Conservation (phyloP, 2,113 vertebrate species). For the Guaruba guarouba region DNA sequence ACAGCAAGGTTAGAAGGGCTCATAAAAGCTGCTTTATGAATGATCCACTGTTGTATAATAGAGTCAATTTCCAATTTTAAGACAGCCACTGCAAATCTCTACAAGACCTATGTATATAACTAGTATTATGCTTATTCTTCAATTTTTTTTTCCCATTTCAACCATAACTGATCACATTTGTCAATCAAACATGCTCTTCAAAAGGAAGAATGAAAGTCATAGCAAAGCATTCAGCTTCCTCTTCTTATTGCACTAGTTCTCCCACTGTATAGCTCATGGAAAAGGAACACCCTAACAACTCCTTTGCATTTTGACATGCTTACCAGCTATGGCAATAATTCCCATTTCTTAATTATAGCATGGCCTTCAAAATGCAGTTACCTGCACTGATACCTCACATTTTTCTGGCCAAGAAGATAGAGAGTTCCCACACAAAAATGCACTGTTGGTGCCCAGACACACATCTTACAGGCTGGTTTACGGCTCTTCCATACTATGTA, state of each 20-base stretch:
- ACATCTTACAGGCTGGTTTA: neutral
- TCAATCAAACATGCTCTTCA: constrained; percentile 37
- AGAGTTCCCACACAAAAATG: neutral
- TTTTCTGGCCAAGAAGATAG: neutral
- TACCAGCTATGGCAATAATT: neutral
- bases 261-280: neutral
- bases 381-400: neutral
- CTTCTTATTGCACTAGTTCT: neutral
- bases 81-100: constrained; percentile 51
- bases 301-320: neutral
- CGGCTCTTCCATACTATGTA: neutral
- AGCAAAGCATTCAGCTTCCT: neutral
- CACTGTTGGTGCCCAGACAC: neutral
- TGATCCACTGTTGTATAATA: constrained; percentile 20
- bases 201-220: constrained; percentile 62
- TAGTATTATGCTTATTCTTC: constrained; percentile 23
- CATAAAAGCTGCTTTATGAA: constrained; percentile 58
- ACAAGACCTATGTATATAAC: constrained; percentile 28
- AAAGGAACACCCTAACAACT: neutral
- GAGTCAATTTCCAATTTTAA: constrained; percentile 55
- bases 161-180: constrained; percentile 36
- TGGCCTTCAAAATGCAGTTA: neutral
- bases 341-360: neutral
- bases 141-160: constrained; percentile 4
- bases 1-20: constrained; percentile 54